Conservation (phyloP, 2,797 vertebrate species). For the Gephyroberyx darwinii region DNA sequence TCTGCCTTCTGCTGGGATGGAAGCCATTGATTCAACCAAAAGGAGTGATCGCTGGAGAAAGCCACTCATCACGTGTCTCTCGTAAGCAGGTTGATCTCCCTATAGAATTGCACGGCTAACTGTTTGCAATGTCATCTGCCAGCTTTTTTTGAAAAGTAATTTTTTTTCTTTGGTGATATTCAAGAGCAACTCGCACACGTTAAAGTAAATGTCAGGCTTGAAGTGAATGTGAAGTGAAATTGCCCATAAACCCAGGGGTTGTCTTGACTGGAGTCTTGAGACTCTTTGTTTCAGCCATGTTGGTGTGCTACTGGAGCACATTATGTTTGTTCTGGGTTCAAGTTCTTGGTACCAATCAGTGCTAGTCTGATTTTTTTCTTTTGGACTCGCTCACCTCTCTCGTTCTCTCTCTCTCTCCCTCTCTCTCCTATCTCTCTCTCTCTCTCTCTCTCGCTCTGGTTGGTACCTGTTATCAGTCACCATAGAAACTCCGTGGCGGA, state of each 20-base stretch:
- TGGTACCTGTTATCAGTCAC: conserved; percentile 39
- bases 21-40: conserved; percentile 17
- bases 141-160: background rate
- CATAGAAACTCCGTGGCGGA: conserved; percentile 59
- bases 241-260: background rate
- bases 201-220: background rate
- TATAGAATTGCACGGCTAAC: background rate
- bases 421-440: conserved; percentile 2
- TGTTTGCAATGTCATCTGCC: background rate
- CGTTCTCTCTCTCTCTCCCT: conserved; percentile 3
- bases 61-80: background rate
- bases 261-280: background rate
- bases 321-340: conserved; percentile 20
- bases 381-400: background rate
- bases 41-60: background rate
- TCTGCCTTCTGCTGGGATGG: conserved; percentile 7
- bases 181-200: background rate
- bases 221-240: conserved; percentile 16
- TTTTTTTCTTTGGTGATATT: background rate
- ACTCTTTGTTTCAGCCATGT: background rate
- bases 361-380: background rate
- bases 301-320: background rate
- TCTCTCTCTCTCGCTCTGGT: conserved; percentile 5
- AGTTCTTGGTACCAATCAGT: background rate
- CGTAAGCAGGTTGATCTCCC: background rate